Base-by-base conservation (phyloP, 2,113 vertebrate species). In the Leptodactylus fuscus region DNA sequence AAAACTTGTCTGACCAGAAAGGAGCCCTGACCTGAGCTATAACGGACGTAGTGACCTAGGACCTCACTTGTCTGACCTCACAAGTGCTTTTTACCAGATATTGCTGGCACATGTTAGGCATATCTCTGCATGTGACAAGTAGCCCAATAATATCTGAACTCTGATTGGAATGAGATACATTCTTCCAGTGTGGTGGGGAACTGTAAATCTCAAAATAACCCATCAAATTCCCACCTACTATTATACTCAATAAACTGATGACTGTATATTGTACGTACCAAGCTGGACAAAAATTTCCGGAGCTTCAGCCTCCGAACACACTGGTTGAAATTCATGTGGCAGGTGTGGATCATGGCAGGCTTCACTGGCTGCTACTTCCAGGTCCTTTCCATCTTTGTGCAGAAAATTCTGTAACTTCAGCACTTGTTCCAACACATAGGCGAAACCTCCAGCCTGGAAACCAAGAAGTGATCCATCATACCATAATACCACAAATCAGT, bases 381-480 rank as follows among this genome's bases (percentile, higher is more conserved):
- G 0, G 24, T 80, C 1, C 13, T 8, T 16, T 53, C 0, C 24
- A 15, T 58, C 0, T 81, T 58, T 1, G 5, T 88, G 89, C 88
- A 92, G 85, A 75, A 95, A 38, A 46, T 85, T 82, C 88, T 91
- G 93, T 88, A 96, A 91, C 88, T 91, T 89, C 89, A 95, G 94
- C 88, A 95, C 95, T 0, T 94, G 90, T 75, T 95, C 92, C 88
- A 95, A 55, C 6, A 93, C 55, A 84, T 95, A 96, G 48, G 87
- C 91, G 55, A 89, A 90, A 24, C 92, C 85, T 41, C 92, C 95
- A 73, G 94, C 94, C 96, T 96, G 87, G 9, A 49, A 24, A 58
- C 13, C 24, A 49, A 27, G 0, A 16, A 46, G 29, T 44, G 9
- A 4, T 77, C 27, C 48, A 20, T 48, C n/a, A 48, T 24, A 24